Percentiles rank a stretch among this genome's conserved stretches.
phyloP scores from a whole-genome alignment of 2,888 invertebrate genomes.

The Hyles lineata region DNA sequence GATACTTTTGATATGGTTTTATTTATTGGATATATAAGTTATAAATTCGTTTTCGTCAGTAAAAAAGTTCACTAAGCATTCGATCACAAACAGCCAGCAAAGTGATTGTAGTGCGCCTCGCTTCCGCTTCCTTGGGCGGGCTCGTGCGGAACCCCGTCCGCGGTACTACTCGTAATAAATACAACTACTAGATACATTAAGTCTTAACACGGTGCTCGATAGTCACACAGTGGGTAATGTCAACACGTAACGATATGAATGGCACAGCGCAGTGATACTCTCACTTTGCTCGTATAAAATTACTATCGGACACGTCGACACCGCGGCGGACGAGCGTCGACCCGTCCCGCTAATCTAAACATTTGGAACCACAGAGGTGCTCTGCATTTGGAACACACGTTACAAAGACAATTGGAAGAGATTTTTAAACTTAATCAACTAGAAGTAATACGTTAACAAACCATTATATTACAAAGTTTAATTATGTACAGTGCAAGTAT shows the following conservation, averaged over 20 bases:
- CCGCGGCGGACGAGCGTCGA: background rate
- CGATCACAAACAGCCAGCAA: slow-evolving; percentile 32
- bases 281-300: slow-evolving; percentile 44
- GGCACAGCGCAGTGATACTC: slow-evolving; percentile 46
- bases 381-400: slow-evolving; percentile 53
- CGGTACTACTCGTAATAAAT: slow-evolving; percentile 26
- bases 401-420: slow-evolving; percentile 60
- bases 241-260: slow-evolving; percentile 45
- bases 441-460: slow-evolving; percentile 52
- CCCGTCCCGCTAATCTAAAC: slow-evolving; percentile 46
- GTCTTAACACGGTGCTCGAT: slow-evolving; percentile 27
- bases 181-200: slow-evolving; percentile 34
- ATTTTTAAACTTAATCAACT: slow-evolving; percentile 55
- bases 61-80: slow-evolving; percentile 26
- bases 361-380: slow-evolving; percentile 54
- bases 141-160: too few species aligned
- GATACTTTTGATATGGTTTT: slow-evolving; percentile 33
- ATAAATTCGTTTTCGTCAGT: slow-evolving; percentile 33
- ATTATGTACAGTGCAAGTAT: slow-evolving; percentile 75
- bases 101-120: slow-evolving; percentile 39
- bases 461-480: slow-evolving; percentile 62
- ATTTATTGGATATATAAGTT: slow-evolving; percentile 27
- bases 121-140: slow-evolving; percentile 24
- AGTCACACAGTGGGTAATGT: slow-evolving; percentile 29
- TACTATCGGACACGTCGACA: slow-evolving; percentile 37